These are phyloP conservation scores for Neosilurus hyrtlii DNA, from an alignment of 2,797 vertebrate genomes.

Conservation along the genomic window DNA sequence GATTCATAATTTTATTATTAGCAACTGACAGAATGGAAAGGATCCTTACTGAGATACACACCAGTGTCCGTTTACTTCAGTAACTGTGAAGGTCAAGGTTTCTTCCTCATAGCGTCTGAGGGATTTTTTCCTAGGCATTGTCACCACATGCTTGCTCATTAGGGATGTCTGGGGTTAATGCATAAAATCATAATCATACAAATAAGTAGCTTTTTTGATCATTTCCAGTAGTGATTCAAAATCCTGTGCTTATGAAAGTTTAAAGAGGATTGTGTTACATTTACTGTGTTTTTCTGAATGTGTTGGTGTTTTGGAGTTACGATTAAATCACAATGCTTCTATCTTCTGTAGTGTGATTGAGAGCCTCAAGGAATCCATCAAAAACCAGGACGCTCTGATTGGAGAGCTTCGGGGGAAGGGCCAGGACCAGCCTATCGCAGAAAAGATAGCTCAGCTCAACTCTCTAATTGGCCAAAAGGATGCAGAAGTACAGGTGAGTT, in stretches of 20 bases:
- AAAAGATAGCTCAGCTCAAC: constrained; percentile 69
- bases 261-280: not conserved
- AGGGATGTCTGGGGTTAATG: too few species aligned
- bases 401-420: constrained; percentile 70
- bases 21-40: too few species aligned
- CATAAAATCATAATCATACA: too few species aligned
- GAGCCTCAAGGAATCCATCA: constrained; percentile 78
- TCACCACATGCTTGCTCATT: too few species aligned
- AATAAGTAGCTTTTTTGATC: too few species aligned
- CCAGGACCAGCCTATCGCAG: constrained; percentile 62
- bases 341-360: constrained; percentile 78
- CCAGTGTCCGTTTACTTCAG: too few species aligned
- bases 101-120: too few species aligned
- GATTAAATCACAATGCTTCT: not conserved
- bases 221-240: too few species aligned
- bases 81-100: too few species aligned
- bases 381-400: constrained; percentile 79
- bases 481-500: constrained; percentile 70
- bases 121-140: too few species aligned
- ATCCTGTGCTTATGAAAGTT: not conserved
- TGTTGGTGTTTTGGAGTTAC: not conserved
- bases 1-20: too few species aligned
- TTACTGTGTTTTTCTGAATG: not conserved
- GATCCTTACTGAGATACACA: too few species aligned
- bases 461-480: constrained; percentile 72